These are phyloP conservation scores for Lepus oiostolus DNA, from an alignment of 2,797 vertebrate genomes.

Conservation along the genomic window DNA sequence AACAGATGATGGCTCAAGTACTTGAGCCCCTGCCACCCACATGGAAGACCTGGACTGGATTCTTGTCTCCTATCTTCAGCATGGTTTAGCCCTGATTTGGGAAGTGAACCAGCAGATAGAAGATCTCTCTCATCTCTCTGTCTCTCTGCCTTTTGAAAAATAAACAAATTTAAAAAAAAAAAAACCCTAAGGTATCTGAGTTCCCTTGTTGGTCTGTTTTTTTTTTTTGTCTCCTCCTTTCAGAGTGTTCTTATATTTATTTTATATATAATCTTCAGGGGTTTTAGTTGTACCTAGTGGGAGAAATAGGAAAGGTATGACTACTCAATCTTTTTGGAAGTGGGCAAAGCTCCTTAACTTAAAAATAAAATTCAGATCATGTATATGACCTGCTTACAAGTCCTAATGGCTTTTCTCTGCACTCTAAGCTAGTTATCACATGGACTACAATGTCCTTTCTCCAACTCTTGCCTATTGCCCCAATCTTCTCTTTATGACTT, in stretches of 20 bases:
- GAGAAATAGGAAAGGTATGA: background rate
- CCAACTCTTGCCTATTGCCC: background rate
- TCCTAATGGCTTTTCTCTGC: constrained; percentile 13
- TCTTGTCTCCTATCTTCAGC: no score
- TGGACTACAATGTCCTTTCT: background rate
- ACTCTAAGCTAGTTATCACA: constrained; percentile 36
- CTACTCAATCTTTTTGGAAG: background rate
- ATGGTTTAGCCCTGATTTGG: no score
- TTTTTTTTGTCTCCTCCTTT: constrained; percentile 50
- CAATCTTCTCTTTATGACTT: constrained; percentile 17
- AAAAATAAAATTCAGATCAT: no score
- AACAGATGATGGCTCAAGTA: no score
- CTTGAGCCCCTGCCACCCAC: no score
- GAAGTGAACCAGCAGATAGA: no score
- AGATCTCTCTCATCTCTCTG: no score
- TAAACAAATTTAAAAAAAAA: no score
- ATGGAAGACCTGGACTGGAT: no score
- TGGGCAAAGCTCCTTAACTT: no score
- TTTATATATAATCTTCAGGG: constrained; percentile 1
- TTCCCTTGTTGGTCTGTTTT: constrained; percentile 26
- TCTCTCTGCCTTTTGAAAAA: no score
- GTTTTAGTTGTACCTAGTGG: constrained; percentile 6
- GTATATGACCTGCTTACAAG: background rate
- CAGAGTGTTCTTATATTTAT: constrained; percentile 38
- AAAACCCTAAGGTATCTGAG: background rate